Evolutionary conservation across 1,140 invertebrate genomes (phyloP).

Genomic region (Halesus radiatus): DNA sequence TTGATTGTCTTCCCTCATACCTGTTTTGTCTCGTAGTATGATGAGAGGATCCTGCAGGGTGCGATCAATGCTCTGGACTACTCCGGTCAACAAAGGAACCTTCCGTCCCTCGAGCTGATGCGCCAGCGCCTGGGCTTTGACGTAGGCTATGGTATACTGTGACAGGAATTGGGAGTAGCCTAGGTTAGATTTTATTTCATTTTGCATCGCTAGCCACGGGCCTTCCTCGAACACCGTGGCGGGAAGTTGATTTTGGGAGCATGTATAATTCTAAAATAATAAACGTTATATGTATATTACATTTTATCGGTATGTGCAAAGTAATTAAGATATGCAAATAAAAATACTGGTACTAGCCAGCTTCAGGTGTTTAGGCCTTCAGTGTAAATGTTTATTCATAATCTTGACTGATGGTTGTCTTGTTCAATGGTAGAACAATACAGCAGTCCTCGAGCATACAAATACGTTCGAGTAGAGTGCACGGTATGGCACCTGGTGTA

Average conservation of each 20-base stretch:
- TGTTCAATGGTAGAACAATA: too few relatives aligned
- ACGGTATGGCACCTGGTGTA: too few relatives aligned
- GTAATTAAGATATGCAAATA: too few relatives aligned
- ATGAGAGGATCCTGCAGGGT: constrained; percentile 48
- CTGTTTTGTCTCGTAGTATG: constrained; percentile 48
- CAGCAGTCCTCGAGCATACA: too few relatives aligned
- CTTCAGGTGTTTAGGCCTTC: not conserved
- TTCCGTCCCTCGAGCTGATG: constrained; percentile 41
- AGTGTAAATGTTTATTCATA: too few relatives aligned
- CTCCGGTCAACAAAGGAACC: constrained; percentile 45
- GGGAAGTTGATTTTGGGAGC: constrained; percentile 46
- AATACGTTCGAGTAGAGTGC: too few relatives aligned
- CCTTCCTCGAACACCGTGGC: constrained; percentile 46
- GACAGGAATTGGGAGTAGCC: not conserved
- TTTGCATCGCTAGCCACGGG: constrained; percentile 47
- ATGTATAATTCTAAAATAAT: constrained; percentile 37
- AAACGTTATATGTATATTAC: too few relatives aligned
- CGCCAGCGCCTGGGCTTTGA: constrained; percentile 33
- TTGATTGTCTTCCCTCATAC: constrained; percentile 17
- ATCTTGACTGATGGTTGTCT: too few relatives aligned
- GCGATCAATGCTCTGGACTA: constrained; percentile 52
- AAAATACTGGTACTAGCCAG: too few relatives aligned
- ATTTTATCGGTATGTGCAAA: too few relatives aligned
- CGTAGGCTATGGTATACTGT: constrained; percentile 34
- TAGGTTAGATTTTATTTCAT: constrained; percentile 19